A percentile compares a stretch with the other conserved stretches of the same genome.
These are phyloP conservation scores for Perca fluviatilis DNA, from an alignment of 2,113 vertebrate genomes.

Conservation along the genomic window DNA sequence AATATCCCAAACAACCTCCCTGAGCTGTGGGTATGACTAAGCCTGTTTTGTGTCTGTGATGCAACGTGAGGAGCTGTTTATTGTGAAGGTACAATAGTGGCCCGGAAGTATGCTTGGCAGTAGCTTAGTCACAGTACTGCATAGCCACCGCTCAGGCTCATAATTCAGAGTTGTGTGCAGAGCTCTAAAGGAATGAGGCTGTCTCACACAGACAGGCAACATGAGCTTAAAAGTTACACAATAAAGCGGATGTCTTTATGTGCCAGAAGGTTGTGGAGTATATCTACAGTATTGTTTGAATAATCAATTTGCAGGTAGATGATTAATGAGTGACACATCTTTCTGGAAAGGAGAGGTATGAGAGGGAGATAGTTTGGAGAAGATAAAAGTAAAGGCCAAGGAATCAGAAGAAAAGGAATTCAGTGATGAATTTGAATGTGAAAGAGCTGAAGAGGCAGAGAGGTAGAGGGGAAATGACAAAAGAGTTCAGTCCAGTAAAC, in stretches of 20 bases:
- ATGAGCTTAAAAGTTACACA: constrained; percentile 34
- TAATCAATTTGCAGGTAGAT: constrained; percentile 39
- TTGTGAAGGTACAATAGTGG: constrained; percentile 54
- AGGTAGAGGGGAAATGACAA: constrained; percentile 8
- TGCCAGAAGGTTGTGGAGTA: constrained; percentile 1
- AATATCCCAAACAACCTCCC: constrained; percentile 64
- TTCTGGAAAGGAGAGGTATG: constrained; percentile 18
- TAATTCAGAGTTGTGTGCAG: constrained; percentile 32
- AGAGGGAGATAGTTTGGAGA: constrained; percentile 19
- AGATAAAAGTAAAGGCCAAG: constrained; percentile 43
- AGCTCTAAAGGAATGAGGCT: constrained; percentile 34
- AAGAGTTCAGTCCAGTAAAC: constrained; percentile 28
- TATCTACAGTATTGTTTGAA: constrained; percentile 32
- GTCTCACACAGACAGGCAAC: constrained; percentile 10
- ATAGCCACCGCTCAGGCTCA: constrained; percentile 34
- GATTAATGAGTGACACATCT: constrained; percentile 35
- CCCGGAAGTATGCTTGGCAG: constrained; percentile 57
- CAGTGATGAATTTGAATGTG: constrained; percentile 37
- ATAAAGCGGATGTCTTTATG: constrained; percentile 38
- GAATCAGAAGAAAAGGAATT: constrained; percentile 19
- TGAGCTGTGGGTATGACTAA: constrained; percentile 70
- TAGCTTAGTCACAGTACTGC: constrained; percentile 68
- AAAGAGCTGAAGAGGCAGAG: constrained; percentile 5
- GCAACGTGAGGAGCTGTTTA: constrained; percentile 55
- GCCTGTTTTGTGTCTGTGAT: constrained; percentile 67